Percentiles rank a stretch among this genome's conserved stretches.
Evolutionary conservation across 2,113 vertebrate genomes (phyloP).

Genomic region (Prunella himalayana): DNA sequence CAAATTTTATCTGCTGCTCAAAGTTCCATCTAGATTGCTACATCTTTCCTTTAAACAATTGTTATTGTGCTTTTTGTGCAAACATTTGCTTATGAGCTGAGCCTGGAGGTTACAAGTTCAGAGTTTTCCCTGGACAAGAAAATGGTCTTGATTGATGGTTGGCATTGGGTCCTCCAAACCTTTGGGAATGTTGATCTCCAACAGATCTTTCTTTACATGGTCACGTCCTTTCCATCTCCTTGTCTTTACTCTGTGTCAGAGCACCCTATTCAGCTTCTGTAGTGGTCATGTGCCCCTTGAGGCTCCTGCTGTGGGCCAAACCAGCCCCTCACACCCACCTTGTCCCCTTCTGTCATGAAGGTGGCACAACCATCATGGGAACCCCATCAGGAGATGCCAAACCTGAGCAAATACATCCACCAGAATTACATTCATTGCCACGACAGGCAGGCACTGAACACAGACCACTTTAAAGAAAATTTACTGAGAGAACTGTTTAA

Average conservation of each 20-base stretch:
- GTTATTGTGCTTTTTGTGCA: constrained; percentile 52
- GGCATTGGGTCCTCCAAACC: background rate
- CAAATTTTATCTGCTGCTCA: constrained; percentile 39
- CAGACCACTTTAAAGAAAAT: background rate
- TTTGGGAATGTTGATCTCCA: background rate
- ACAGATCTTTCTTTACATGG: background rate
- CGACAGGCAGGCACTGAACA: background rate
- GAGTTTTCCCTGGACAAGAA: background rate
- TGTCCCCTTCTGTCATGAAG: background rate
- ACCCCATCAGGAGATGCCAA: background rate
- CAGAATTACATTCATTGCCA: background rate
- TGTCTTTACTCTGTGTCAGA: background rate
- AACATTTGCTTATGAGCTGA: constrained; percentile 46
- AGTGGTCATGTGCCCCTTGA: background rate
- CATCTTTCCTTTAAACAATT: constrained; percentile 50
- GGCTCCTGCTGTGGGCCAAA: background rate
- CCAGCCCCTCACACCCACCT: background rate
- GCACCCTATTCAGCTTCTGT: background rate
- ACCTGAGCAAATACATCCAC: background rate
- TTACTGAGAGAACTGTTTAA: background rate
- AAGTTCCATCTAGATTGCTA: constrained; percentile 38
- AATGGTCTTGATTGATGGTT: background rate
- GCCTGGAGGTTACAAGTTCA: background rate
- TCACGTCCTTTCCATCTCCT: background rate
- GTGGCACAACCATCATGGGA: background rate